Evolutionary conservation across 2,888 invertebrate genomes (phyloP), one percentile per base, ranked within the genome.

Genomic region (Patella pellucida): DNA sequence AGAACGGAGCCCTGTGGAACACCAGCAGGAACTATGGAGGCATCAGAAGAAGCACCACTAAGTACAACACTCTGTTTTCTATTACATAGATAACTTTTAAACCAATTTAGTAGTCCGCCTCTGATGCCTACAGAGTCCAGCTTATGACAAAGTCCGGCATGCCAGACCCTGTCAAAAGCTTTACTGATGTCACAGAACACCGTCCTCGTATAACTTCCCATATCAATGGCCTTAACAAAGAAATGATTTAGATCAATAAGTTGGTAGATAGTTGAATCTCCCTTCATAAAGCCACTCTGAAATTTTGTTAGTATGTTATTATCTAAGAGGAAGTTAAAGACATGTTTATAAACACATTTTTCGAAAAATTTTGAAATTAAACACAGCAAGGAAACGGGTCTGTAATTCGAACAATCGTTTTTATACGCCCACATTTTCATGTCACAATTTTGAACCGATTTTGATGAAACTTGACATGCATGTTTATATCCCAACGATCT

Each of bases 1-100:
- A 56, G 19, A 16, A 56, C 56, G n/a, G 56, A 56, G n/a, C 56
- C 56, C 16, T 56, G 56, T 56, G 56, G 56, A 56, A 56, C 56
- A 56, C 56, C 56, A 19, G 16, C 16, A n/a, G 19, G 56, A 2
- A 56, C 19, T 5, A n/a, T 19, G 19, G n/a, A 56, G 19, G 16
- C 56, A 11, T 12, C 19, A 12, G 56, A 56, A 19, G 16, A 56
- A 15, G 16, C 14, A 15, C 56, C 16, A 7, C 19, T 19, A 56
- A 56, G 16, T 56, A 56, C 4, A 19, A 56, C 56, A 5, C 19
- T 56, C 56, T 56, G 56, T 12, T 56, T 56, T 56, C 56, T 56
- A 19, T 56, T 56, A 14, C 56, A n/a, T n/a, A 56, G 56, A 19
- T 56, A 56, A 14, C 56, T 56, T 56, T 56, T 56, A 56, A 56